Evolutionary conservation across 2,113 vertebrate species (phyloP).

Genomic region (Nipponia nippon): DNA sequence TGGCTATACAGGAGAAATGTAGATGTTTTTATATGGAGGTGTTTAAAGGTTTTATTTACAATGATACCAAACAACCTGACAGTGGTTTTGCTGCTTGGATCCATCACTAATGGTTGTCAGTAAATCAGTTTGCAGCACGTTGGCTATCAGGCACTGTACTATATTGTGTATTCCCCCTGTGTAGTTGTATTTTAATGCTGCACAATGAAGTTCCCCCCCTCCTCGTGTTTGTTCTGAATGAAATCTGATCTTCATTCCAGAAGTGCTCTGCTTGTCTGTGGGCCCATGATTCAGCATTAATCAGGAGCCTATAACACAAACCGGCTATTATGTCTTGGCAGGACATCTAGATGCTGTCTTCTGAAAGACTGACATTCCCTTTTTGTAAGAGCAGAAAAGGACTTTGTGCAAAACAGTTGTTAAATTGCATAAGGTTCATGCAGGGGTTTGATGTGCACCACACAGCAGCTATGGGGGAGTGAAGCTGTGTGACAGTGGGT

Average conservation of each 20-base stretch:
- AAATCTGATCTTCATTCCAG: neutral
- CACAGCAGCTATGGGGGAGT: fast-evolving
- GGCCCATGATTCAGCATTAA: neutral
- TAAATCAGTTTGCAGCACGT: fast-evolving
- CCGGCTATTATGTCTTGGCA: neutral
- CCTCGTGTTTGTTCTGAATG: neutral
- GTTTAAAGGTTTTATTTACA: neutral
- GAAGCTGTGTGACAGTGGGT: neutral
- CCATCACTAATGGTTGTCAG: neutral
- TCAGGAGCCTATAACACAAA: neutral
- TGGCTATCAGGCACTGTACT: neutral
- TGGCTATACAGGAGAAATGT: neutral
- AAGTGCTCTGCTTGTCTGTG: neutral
- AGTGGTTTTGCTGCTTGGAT: neutral
- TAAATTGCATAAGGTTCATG: neutral
- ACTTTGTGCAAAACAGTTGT: neutral
- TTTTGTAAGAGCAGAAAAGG: neutral
- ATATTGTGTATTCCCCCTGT: neutral
- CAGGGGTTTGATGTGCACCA: neutral
- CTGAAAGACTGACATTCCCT: neutral
- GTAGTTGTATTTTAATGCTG: neutral
- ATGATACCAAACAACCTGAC: neutral
- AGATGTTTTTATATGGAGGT: neutral
- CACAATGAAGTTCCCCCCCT: neutral
- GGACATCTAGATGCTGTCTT: neutral